Evolutionary conservation across 2,113 vertebrate genomes (phyloP).

Genomic region (Leptocoma aspasia): DNA sequence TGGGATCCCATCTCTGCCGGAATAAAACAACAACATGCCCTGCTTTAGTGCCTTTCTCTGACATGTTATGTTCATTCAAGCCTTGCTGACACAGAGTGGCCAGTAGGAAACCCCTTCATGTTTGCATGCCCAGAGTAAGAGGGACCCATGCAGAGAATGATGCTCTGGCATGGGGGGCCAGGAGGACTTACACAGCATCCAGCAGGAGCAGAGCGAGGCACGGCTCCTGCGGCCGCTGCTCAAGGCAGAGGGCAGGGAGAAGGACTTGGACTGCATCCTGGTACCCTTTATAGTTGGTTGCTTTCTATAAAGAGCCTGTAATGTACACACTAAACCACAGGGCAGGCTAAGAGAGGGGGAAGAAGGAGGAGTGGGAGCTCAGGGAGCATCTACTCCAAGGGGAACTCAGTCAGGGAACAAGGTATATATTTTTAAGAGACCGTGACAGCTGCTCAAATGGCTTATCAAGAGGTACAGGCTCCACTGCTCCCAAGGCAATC

Average conservation of each 20-base stretch:
- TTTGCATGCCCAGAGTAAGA: background rate
- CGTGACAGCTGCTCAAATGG: background rate
- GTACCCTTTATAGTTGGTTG: constrained; percentile 49
- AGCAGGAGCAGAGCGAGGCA: accelerated
- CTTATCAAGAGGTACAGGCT: background rate
- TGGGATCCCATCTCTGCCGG: constrained; percentile 89
- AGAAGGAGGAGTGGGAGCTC: background rate
- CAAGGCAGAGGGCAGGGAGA: background rate
- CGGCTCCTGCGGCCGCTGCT: background rate
- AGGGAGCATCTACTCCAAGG: background rate
- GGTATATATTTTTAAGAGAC: background rate
- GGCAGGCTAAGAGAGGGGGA: background rate
- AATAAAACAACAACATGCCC: background rate
- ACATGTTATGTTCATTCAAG: accelerated
- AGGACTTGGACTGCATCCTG: constrained; percentile 24
- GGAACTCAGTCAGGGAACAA: background rate
- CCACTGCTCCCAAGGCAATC: background rate
- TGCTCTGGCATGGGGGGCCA: background rate
- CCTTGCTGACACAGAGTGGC: background rate
- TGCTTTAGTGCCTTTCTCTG: background rate
- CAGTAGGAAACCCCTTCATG: background rate
- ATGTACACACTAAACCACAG: constrained; percentile 41
- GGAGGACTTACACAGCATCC: background rate
- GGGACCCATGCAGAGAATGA: accelerated
- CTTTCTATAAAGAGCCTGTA: constrained; percentile 31